Percentiles rank a stretch among this genome's conserved stretches.
phyloP scores from a whole-genome alignment of 2,797 vertebrate genomes.

The Sternotherus odoratus region DNA sequence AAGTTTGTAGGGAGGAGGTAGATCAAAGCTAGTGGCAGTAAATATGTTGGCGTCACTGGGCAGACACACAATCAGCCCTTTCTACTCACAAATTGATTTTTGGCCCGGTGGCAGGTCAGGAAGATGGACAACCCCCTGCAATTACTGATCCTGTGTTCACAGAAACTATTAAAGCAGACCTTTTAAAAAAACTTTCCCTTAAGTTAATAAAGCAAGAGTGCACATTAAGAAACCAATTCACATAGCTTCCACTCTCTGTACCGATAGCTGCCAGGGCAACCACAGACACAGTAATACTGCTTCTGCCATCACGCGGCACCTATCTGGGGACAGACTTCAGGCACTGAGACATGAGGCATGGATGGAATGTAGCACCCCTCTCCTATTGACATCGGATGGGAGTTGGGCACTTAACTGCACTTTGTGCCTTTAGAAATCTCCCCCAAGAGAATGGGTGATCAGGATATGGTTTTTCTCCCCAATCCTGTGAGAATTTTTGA shows the following conservation, averaged over 20 bases:
- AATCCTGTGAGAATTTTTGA: not conserved
- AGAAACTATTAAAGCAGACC: not conserved
- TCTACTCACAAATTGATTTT: slow-evolving; percentile 27
- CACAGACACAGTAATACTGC: not conserved
- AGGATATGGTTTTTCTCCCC: not conserved
- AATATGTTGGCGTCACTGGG: not conserved
- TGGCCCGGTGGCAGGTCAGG: not conserved
- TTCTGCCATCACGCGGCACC: not conserved
- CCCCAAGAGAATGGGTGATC: not conserved
- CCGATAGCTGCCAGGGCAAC: not conserved
- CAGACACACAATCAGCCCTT: not conserved
- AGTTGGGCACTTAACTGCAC: not conserved
- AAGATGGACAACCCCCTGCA: not conserved
- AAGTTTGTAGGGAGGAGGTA: not conserved
- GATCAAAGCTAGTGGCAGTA: not conserved
- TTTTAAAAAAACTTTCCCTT: slow-evolving; percentile 23
- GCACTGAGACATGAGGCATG: not conserved
- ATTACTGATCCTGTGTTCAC: not conserved
- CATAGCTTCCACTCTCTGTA: not conserved
- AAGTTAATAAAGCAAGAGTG: slow-evolving; percentile 28
- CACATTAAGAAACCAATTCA: not conserved
- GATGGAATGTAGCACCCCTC: slow-evolving; percentile 43
- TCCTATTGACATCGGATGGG: slow-evolving; percentile 16
- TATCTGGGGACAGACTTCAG: rapidly evolving
- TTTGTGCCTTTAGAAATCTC: not conserved